phyloP scores from a whole-genome alignment of 1,140 invertebrate species.

The Scaptodrosophila lebanonensis region DNA sequence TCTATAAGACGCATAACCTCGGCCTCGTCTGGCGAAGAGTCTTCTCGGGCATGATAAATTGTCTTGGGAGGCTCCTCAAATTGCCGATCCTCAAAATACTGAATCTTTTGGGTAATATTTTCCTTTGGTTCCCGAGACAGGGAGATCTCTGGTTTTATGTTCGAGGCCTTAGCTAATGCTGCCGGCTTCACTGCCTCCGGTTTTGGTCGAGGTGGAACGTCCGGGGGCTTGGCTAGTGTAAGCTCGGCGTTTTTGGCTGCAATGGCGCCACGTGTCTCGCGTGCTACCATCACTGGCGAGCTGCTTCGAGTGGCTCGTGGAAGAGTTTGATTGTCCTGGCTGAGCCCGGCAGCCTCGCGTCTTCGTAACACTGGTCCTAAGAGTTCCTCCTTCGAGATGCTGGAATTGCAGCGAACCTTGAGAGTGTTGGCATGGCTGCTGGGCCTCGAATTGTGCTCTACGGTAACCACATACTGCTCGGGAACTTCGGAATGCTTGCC shows the following conservation, averaged over 20 bases:
- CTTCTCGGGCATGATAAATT: conserved; percentile 80
- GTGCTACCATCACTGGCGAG: conserved; percentile 78
- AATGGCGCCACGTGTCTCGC: conserved; percentile 82
- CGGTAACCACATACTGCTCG: conserved; percentile 81
- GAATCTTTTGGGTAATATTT: conserved; percentile 83
- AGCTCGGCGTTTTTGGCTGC: conserved; percentile 79
- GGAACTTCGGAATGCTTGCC: no score
- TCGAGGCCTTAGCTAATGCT: conserved; percentile 6
- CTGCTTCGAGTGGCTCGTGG: conserved; percentile 76
- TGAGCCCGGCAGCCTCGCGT: conserved; percentile 40
- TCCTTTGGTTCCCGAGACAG: conserved; percentile 63
- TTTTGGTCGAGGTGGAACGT: conserved; percentile 59
- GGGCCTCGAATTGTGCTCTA: conserved; percentile 77
- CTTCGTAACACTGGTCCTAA: conserved; percentile 72
- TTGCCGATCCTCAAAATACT: conserved; percentile 86
- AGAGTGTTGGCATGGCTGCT: conserved; percentile 76
- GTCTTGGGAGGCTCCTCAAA: conserved; percentile 77
- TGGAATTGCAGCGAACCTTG: conserved; percentile 85
- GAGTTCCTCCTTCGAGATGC: conserved; percentile 76
- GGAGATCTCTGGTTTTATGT: conserved; percentile 77
- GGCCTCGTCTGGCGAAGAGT: conserved; percentile 77
- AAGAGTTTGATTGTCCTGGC: conserved; percentile 34
- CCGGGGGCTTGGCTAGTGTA: conserved; percentile 33
- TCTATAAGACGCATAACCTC: conserved; percentile 66
- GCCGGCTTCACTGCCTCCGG: conserved; percentile 12